Percentiles rank a stretch among this genome's conserved stretches.
Evolutionary conservation across 64 coral and sea anemone genomes (phyloP).

Genomic region (Platygyra sinensis): DNA sequence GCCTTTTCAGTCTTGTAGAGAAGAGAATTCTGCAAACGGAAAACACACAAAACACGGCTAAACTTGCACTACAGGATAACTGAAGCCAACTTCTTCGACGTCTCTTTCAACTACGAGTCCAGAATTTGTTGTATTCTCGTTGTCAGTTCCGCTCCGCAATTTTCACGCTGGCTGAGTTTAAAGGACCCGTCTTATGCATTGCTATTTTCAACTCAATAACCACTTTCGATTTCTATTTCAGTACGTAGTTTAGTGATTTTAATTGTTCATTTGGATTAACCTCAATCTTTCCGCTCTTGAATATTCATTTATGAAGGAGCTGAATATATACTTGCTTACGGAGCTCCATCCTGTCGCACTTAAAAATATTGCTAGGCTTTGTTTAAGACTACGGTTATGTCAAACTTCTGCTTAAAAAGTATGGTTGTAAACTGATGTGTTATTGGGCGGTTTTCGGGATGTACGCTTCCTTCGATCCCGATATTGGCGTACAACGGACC

Average conservation of each 20-base stretch:
- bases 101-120: too few relatives aligned
- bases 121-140: too few relatives aligned
- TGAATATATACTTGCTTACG: background rate
- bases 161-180: too few relatives aligned
- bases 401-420: too few relatives aligned
- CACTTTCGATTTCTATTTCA: background rate
- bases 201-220: constrained; percentile 7
- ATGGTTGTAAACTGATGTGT: background rate
- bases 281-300: background rate
- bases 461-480: background rate
- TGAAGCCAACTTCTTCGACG: too few relatives aligned
- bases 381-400: background rate
- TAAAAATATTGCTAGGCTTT: background rate
- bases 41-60: too few relatives aligned
- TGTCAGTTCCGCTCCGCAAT: too few relatives aligned
- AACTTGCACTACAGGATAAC: too few relatives aligned
- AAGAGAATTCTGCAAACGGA: too few relatives aligned
- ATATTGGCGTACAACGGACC: too few relatives aligned
- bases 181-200: background rate
- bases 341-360: background rate
- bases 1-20: too few relatives aligned
- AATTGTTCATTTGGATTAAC: background rate
- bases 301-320: background rate
- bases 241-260: background rate
- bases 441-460: background rate